Base-by-base conservation (phyloP, 2,797 vertebrate genomes). In the Scolopax bukidnonensis region DNA sequence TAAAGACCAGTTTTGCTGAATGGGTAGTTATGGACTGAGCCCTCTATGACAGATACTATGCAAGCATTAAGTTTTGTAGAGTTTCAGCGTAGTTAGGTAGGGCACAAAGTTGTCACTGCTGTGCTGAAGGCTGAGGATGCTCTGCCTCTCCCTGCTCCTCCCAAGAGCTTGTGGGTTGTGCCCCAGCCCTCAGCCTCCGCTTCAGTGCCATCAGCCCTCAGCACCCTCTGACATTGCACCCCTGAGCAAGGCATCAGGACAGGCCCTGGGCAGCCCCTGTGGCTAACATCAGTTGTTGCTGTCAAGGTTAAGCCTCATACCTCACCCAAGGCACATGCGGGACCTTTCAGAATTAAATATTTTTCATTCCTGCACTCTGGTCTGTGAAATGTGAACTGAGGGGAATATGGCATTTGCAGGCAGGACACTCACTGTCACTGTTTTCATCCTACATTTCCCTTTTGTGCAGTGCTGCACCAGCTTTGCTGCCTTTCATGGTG, bases 271-370 rank as follows among this genome's bases (percentile, higher is more conserved):
- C 61, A 80, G 43, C 23, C n/a, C 33, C 47, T 8, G 4, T 8
- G 5, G 51, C 30, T 21, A 48, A 13, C 23, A 16, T 30, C 69
- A n/a, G 63, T 4, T 13, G 0, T 9, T 19, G 61, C 75, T 45
- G 56, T 23, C 56, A 56, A 38, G 12, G 36, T 11, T 28, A 6
- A 28, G 11, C 41, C 51, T 51, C 65, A 48, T 56, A 18, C 30
- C 63, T 74, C 20, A 51, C 30, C 21, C 0, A 1, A 47, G 53
- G 21, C 23, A 21, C 3, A 0, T 16, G 38, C 1, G 0, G 28
- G 33, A 15, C 38, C 45, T 10, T 78, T 11, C 1, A 2, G 9
- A 19, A 3, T 10, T 40, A 21, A 53, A 45, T 23, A 20, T 10
- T 65, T 20, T 25, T 54, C 16, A 1, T 23, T 63, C 41, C 74